Base-by-base conservation (phyloP, 2,888 invertebrate species). In the Drosophila melanocephala region DNA sequence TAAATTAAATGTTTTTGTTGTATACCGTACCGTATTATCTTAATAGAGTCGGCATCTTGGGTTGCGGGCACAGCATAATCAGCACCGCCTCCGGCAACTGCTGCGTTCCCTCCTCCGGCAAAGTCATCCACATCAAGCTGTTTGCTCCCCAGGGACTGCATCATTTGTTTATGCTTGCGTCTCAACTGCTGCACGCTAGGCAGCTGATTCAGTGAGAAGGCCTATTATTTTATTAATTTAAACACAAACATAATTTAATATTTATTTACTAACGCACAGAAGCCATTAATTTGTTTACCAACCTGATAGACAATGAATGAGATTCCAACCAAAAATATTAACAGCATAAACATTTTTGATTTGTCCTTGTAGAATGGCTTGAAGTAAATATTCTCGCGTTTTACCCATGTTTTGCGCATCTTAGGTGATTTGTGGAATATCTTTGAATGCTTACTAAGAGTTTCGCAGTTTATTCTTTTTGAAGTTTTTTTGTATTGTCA, bases 351-450 rank as follows among this genome's bases (percentile, higher is more conserved):
- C 90, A 94, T 92, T 83, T 94, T 94, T 0, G 93, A 91, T 74
- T 93, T 94, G 75, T 94, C 92, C 79, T 93, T 93, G 83, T 94
- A 94, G 73, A 94, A 93, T 26, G 94, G 94, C 70, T 93, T 93
- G 82, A 92, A 93, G 72, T 93, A 94, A 39, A 94, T 93, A 68
- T 93, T 92, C 75, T 94, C 94, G 14, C 92, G 88, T 79, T 93
- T 94, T 26, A 94, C 92, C 94, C 94, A 94, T 68, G 92, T 93
- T 86, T 94, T 94, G 72, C 87, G 90, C 87, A 88, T 87, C 59
- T 53, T 64, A 22, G 5, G 14, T 37, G 33, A 26, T 50, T 19
- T 65, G 28, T 50, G n/a, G 0, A 47, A 16, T 12, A 53, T 55
- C 35, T 53, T 19, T 52, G 16, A 12, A 56, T 56, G 69, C 37